Base-by-base conservation (phyloP, 2,797 vertebrate genomes). In the Perdix hodgsoniae region DNA sequence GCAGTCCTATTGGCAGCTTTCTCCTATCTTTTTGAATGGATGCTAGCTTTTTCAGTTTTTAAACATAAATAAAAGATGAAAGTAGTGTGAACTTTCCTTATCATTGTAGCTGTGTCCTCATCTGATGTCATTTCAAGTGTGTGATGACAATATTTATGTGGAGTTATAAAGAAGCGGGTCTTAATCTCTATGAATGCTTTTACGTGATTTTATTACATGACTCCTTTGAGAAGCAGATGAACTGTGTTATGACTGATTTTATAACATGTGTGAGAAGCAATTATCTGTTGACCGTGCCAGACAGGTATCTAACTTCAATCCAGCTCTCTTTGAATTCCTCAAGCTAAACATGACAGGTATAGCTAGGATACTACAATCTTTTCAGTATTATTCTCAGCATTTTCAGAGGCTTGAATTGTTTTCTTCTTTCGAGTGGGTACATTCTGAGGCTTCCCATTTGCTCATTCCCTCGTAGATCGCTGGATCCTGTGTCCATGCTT, bases 161-260 rank as follows among this genome's bases (percentile, higher is more conserved):
- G 37, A 50, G 24, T 60, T 93, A 23, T 3, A 31, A 79, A 90
- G 29, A 91, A 75, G 7, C 70, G 27, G 72, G 24, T 7, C 75
- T 52, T 44, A 37, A 77, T 23, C 66, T 44, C 56, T 79, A 14
- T 83, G 73, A 87, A 72, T 81, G 59, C 23, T 85, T 91, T 92
- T 26, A 21, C n/a, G 49, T 89, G 23, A 47, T 93, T 94, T 93
- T 67, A 33, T 80, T 88, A n/a, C 35, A 35, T 70, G 75, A 84
- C 29, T 86, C 59, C 50, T 66, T 87, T 76, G 31, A 86, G 60
- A 90, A 87, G 37, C 10, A 2, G 27, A 60, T 13, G n/a, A 91
- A n/a, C 40, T 79, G n/a, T 72, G 35, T 83, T 64, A 64, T 9
- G 3, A 8, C 54, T 73, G 27, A 69, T 88, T 79, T 73, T 86